These are phyloP conservation scores for Patella vulgata DNA, from an alignment of 1,140 invertebrate genomes.

Conservation along the genomic window DNA sequence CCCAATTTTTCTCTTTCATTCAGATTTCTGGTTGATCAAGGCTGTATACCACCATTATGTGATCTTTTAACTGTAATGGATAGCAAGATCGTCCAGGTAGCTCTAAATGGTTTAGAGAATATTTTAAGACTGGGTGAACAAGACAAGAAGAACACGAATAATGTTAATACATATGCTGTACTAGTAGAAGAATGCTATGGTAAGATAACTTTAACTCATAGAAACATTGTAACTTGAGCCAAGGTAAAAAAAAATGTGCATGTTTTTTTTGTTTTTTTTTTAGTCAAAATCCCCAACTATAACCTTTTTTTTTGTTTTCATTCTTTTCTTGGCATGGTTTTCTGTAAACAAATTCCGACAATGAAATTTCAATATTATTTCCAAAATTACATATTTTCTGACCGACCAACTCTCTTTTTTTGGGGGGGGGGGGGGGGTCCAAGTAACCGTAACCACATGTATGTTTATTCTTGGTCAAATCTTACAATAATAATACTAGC, in stretches of 20 bases:
- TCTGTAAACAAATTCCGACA: too few species aligned
- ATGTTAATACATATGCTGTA: slow-evolving; percentile 89
- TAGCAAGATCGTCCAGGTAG: slow-evolving; percentile 96
- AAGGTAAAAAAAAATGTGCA: too few species aligned
- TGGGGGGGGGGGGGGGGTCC: too few species aligned
- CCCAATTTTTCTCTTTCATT: too few species aligned
- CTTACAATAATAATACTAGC: too few species aligned
- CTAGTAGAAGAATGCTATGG: slow-evolving; percentile 96
- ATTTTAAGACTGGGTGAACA: slow-evolving; percentile 92
- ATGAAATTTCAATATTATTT: too few species aligned
- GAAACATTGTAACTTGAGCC: not conserved
- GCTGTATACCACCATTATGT: slow-evolving; percentile 94
- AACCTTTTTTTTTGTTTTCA: not conserved
- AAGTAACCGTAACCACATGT: too few species aligned
- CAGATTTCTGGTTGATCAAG: slow-evolving; percentile 70
- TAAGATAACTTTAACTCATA: slow-evolving; percentile 59
- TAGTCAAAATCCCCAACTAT: not conserved
- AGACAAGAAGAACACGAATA: slow-evolving; percentile 74
- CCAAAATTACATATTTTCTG: too few species aligned
- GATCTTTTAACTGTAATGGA: slow-evolving; percentile 94
- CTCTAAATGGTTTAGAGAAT: slow-evolving; percentile 95
- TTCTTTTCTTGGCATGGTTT: not conserved
- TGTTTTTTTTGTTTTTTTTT: slow-evolving; percentile 9
- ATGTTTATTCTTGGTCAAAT: too few species aligned
- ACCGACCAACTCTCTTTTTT: too few species aligned